phyloP scores from a whole-genome alignment of 1,140 invertebrate genomes.

The Alviniconcha marisindica region DNA sequence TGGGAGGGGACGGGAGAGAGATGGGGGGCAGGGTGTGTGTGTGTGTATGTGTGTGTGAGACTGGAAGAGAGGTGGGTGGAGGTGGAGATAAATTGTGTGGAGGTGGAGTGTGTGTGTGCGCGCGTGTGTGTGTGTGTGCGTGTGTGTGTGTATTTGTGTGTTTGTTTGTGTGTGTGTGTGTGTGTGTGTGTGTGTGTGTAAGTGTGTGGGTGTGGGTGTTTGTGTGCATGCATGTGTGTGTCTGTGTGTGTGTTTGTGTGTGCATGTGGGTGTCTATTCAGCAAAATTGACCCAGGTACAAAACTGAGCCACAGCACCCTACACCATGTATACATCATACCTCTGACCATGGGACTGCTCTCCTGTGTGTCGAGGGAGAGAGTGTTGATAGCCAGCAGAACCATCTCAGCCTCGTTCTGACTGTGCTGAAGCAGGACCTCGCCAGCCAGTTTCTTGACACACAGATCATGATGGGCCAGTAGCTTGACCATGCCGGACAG shows the following conservation, averaged over 20 bases:
- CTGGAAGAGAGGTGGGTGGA: too few relatives aligned
- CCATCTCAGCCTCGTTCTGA: conserved; percentile 46
- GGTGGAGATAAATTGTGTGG: neutral
- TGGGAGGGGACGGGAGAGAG: too few relatives aligned
- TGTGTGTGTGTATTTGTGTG: too few relatives aligned
- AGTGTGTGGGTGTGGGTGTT: too few relatives aligned
- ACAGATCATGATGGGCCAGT: conserved; percentile 59
- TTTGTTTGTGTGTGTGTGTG: too few relatives aligned
- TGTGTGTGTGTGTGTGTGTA: too few relatives aligned
- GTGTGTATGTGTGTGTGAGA: too few relatives aligned
- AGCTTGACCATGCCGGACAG: conserved; percentile 60
- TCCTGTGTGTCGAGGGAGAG: conserved; percentile 59
- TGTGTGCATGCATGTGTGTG: too few relatives aligned
- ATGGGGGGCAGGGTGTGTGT: too few relatives aligned
- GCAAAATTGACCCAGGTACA: neutral
- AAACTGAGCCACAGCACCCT: neutral
- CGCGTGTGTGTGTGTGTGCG: neutral
- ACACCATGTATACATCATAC: neutral
- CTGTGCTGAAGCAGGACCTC: conserved; percentile 53
- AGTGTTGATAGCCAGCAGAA: conserved; percentile 64
- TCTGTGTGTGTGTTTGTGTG: neutral
- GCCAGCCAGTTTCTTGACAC: conserved; percentile 63
- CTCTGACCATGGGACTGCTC: conserved; percentile 61
- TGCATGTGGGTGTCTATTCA: neutral
- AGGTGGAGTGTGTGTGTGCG: neutral